A percentile compares a stretch with the other conserved stretches of the same genome.
These are phyloP conservation scores for Limnothrissa miodon DNA, from an alignment of 2,113 vertebrate species.

Conservation along the genomic window DNA sequence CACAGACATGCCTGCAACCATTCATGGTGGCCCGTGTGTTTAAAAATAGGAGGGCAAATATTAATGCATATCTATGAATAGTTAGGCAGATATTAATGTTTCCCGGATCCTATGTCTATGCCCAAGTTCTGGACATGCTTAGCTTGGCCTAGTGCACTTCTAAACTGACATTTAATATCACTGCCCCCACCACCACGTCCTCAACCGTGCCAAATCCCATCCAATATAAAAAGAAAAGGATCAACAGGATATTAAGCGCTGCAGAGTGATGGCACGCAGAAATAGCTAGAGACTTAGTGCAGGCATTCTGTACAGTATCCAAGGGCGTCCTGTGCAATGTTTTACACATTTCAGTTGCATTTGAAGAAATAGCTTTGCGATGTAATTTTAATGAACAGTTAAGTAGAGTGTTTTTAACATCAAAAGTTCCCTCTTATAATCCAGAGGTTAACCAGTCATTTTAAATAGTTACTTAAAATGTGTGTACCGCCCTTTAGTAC, in stretches of 20 bases:
- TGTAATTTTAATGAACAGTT: too few species aligned
- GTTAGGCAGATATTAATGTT: slow-evolving; percentile 55
- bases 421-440: background rate
- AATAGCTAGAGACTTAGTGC: slow-evolving; percentile 6
- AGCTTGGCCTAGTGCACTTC: slow-evolving; percentile 65
- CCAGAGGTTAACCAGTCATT: too few species aligned
- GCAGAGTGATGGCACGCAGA: background rate
- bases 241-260: slow-evolving; percentile 45
- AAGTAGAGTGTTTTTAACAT: too few species aligned
- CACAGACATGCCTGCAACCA: background rate
- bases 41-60: slow-evolving; percentile 47
- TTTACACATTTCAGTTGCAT: background rate
- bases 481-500: too few species aligned
- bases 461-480: too few species aligned
- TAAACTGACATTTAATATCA: slow-evolving; percentile 57
- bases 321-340: background rate
- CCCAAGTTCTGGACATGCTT: slow-evolving; percentile 46
- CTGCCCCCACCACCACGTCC: background rate
- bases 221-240: slow-evolving; percentile 56
- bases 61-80: too few species aligned
- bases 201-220: slow-evolving; percentile 20
- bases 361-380: background rate
- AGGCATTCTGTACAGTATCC: background rate
- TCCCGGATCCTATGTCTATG: slow-evolving; percentile 47
- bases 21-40: slow-evolving; percentile 38